Evolutionary conservation across 1,140 invertebrate genomes (phyloP), one percentile per base, ranked within the genome.

Genomic region (Holotrichia oblita): DNA sequence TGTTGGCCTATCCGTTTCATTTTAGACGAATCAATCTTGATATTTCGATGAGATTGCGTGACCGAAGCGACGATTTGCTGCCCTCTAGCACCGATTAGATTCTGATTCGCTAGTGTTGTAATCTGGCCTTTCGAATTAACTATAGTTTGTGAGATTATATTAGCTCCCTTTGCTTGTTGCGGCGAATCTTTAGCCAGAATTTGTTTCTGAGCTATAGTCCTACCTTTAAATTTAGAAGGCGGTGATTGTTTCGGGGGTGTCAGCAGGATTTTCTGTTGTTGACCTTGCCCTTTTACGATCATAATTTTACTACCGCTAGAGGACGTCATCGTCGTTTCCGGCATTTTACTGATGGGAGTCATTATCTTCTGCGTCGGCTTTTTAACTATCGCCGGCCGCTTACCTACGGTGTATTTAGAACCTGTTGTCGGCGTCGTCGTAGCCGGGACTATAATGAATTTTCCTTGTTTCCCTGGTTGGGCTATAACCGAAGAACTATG

Each of bases 381-480:
- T 85, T 82, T 89, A 85, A 73, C 86, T 84, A 84, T 88, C 86
- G 69, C 85, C 48, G 40, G 81, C 80, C 81, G 82, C 79, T 83
- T 85, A 7, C 81, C 80, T 55, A 84, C 80, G 2, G 81, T 81
- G 44, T 83, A 82, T 79, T 83, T 83, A 10, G 72, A 27, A 40
- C 76, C 77, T 8, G 79, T 79, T 44, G 80, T 12, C n/a, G n/a
- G n/a, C 24, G 87, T 77, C 41, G 76, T 83, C 9, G 79, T 87
- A 0, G 87, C 82, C 4, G 90, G 88, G 34, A 93, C 87, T 48
- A 92, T 89, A 4, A 93, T 90, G 81, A 90, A 92, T 80, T 92
- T 92, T 40, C 90, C 89, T 0, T 88, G 81, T 82, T 90, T 90
- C 2, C 83, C 82, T 27, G 76, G 27, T 64, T 87, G 85, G 24